Percentiles rank a stretch among this genome's conserved stretches.
phyloP scores from a whole-genome alignment of 2,888 invertebrate species.

The Epicampocera succincta region DNA sequence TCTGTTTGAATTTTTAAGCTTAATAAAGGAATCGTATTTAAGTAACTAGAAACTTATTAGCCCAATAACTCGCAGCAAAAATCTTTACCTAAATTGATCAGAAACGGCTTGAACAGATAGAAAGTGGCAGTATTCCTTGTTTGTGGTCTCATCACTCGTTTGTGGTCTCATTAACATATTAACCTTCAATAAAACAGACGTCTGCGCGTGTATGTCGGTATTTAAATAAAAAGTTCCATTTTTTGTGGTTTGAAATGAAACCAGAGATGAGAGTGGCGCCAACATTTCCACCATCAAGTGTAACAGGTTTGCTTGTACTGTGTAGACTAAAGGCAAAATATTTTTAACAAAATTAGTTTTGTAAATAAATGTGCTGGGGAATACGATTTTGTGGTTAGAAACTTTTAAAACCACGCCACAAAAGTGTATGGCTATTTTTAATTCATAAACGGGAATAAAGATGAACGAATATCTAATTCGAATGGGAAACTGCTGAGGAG shows the following conservation, averaged over 20 bases:
- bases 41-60: no score
- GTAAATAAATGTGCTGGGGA: constrained; percentile 8
- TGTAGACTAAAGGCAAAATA: not conserved
- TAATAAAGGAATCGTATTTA: no score
- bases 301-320: not conserved
- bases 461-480: no score
- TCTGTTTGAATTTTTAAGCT: no score
- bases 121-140: no score
- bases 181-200: not conserved
- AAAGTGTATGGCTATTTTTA: no score
- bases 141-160: constrained; percentile 2
- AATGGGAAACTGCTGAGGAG: no score
- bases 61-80: no score
- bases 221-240: constrained; percentile 2
- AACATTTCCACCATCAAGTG: not conserved
- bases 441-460: no score
- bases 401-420: not conserved
- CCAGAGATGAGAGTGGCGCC: constrained; percentile 31
- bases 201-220: not conserved
- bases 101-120: no score
- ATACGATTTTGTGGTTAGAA: not conserved
- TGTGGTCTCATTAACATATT: constrained; percentile 17
- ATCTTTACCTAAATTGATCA: no score
- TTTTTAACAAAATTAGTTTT: constrained; percentile 34
- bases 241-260: constrained; percentile 38